Evolutionary conservation across 2,888 invertebrate species (phyloP).

Genomic region (Tetropium fuscum): DNA sequence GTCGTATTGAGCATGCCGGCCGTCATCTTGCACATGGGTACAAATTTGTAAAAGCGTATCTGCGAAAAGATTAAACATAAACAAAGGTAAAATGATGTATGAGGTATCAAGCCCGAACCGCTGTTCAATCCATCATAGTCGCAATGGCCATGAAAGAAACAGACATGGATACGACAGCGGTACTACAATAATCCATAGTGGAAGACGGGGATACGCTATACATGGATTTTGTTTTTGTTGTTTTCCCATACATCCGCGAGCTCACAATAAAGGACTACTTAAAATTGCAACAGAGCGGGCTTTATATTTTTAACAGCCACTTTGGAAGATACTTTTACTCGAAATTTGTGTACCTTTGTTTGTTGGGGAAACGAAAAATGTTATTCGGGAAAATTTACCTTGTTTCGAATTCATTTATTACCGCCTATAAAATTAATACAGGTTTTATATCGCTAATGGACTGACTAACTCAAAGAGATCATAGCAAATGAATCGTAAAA

Average conservation of each 20-base stretch:
- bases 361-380: too few species aligned
- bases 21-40: conserved; percentile 52
- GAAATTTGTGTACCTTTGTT: too few species aligned
- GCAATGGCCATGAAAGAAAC: conserved; percentile 51
- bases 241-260: neutral
- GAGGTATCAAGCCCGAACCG: conserved; percentile 58
- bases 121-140: conserved; percentile 62
- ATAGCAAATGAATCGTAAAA: conserved; percentile 4
- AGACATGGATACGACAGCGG: conserved; percentile 46
- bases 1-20: conserved; percentile 39
- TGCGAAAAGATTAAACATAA: conserved; percentile 63
- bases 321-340: neutral
- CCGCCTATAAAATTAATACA: too few species aligned
- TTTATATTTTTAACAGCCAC: neutral
- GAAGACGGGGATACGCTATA: conserved; percentile 16
- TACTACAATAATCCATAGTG: conserved; percentile 43
- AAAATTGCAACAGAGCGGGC: neutral
- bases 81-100: conserved; percentile 66
- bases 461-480: neutral
- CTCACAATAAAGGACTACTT: conserved; percentile 11
- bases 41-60: conserved; percentile 61
- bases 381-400: too few species aligned
- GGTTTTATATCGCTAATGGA: neutral
- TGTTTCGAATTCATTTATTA: too few species aligned
- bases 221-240: conserved; percentile 20